These are phyloP conservation scores for Drosophila leontia DNA, from an alignment of 1,140 invertebrate genomes.

Conservation along the genomic window DNA sequence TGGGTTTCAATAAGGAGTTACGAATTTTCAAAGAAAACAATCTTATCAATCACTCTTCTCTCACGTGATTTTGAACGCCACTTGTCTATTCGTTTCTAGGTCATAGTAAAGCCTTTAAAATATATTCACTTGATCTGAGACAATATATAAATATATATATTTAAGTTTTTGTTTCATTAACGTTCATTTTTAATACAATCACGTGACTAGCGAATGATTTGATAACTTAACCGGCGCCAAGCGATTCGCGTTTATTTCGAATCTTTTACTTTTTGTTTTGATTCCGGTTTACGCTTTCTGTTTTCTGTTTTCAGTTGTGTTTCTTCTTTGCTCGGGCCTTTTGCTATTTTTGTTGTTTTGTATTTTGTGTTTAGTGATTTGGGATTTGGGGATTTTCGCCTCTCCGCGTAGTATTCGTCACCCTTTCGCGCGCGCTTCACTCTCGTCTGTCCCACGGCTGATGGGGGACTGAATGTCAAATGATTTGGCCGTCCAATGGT, in stretches of 20 bases:
- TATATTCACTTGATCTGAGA: not conserved
- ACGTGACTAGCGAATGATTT: slow-evolving; percentile 67
- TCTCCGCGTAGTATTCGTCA: slow-evolving; percentile 23
- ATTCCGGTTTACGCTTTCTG: slow-evolving; percentile 47
- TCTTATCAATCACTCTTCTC: not conserved
- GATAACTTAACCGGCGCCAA: slow-evolving; percentile 59
- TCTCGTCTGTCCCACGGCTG: slow-evolving; percentile 33
- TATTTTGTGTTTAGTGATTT: slow-evolving; percentile 21
- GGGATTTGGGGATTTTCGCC: slow-evolving; percentile 14
- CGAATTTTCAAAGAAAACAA: not conserved
- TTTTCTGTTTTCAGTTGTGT: slow-evolving; percentile 35
- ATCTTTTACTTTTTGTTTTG: slow-evolving; percentile 57
- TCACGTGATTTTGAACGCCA: not conserved
- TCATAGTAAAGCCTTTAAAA: not conserved
- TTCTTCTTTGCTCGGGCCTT: slow-evolving; percentile 12
- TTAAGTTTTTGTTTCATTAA: not conserved
- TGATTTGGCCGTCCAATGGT: slow-evolving; percentile 70
- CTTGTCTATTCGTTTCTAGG: not conserved
- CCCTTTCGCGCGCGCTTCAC: slow-evolving; percentile 39
- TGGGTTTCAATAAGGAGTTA: not conserved
- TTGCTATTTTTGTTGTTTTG: slow-evolving; percentile 30
- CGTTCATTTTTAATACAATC: slow-evolving; percentile 9
- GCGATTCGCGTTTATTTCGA: slow-evolving; percentile 47
- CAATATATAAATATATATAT: not conserved
- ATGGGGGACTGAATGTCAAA: slow-evolving; percentile 74